These are phyloP conservation scores for Pelodiscus sinensis DNA, from an alignment of 2,113 vertebrate species.

Conservation along the genomic window DNA sequence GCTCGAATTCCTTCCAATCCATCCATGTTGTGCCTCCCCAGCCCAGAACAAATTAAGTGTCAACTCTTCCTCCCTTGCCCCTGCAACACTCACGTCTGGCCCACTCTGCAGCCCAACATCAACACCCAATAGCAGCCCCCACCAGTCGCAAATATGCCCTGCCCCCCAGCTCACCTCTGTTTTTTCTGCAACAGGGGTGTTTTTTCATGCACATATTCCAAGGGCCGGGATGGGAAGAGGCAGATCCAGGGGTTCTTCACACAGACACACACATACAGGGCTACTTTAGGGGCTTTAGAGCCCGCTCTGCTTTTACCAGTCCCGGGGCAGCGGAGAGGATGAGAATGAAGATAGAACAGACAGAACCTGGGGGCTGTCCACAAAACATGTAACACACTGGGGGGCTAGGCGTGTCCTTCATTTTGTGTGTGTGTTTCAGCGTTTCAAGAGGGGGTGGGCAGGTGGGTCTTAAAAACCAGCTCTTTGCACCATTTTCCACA, in stretches of 20 bases:
- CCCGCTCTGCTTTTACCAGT: neutral
- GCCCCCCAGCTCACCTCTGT: neutral
- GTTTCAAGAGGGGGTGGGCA: neutral
- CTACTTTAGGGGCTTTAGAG: neutral
- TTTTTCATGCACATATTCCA: neutral
- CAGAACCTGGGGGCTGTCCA: neutral
- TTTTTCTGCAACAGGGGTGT: neutral
- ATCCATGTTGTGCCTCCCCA: neutral
- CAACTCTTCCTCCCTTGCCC: neutral
- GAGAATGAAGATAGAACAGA: neutral
- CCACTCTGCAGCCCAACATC: neutral
- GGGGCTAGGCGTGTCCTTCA: neutral
- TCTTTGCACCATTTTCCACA: neutral
- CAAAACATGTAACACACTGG: neutral
- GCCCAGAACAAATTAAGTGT: neutral
- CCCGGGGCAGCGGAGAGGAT: neutral
- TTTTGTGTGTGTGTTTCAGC: fast-evolving
- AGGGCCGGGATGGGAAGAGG: neutral
- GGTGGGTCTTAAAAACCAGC: too few relatives aligned
- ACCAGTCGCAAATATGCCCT: too few relatives aligned
- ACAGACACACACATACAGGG: neutral
- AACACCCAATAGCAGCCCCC: too few relatives aligned
- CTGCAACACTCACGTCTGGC: neutral
- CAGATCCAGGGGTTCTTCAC: neutral
- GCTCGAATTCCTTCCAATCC: neutral